Evolutionary conservation across 2,797 vertebrate species (phyloP).

Genomic region (Poecilia wingei): DNA sequence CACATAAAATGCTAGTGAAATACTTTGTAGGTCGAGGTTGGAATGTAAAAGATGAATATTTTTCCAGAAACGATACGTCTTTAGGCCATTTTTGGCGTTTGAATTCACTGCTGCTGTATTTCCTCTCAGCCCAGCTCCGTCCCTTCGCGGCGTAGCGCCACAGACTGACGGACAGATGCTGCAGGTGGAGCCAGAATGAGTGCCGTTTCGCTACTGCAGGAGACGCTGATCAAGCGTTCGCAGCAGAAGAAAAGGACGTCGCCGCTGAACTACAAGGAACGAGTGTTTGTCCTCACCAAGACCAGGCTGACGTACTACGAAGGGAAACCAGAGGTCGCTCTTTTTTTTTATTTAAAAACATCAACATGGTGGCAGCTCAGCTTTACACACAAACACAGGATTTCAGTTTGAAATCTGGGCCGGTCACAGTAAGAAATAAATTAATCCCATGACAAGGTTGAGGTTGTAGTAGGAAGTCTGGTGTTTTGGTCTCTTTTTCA

Average conservation of each 20-base stretch:
- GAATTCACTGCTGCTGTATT: background rate
- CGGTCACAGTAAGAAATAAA: too few species aligned
- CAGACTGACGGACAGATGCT: slow-evolving; percentile 37
- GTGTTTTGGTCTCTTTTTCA: too few species aligned
- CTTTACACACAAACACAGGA: background rate
- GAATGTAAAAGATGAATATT: background rate
- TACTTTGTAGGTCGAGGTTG: background rate
- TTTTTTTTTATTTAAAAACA: background rate
- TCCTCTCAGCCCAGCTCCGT: slow-evolving; percentile 12
- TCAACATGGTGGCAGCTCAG: background rate
- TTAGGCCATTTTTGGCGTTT: background rate
- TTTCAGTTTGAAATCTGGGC: too few species aligned
- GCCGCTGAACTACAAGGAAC: slow-evolving; percentile 96
- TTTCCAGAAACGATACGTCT: background rate
- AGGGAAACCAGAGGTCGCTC: slow-evolving; percentile 84
- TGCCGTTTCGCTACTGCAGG: slow-evolving; percentile 87
- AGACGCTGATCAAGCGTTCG: slow-evolving; percentile 93
- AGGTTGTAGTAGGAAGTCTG: too few species aligned
- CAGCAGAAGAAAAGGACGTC: slow-evolving; percentile 99
- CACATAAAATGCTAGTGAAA: background rate
- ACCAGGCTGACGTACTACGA: slow-evolving; percentile 89
- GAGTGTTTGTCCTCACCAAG: slow-evolving; percentile 89
- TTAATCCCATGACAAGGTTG: too few species aligned
- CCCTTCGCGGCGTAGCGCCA: background rate
- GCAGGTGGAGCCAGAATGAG: slow-evolving; percentile 82